A percentile compares a stretch with the other conserved stretches of the same genome.
phyloP scores from a whole-genome alignment of 2,113 vertebrate species.

The Tor tambroides region DNA sequence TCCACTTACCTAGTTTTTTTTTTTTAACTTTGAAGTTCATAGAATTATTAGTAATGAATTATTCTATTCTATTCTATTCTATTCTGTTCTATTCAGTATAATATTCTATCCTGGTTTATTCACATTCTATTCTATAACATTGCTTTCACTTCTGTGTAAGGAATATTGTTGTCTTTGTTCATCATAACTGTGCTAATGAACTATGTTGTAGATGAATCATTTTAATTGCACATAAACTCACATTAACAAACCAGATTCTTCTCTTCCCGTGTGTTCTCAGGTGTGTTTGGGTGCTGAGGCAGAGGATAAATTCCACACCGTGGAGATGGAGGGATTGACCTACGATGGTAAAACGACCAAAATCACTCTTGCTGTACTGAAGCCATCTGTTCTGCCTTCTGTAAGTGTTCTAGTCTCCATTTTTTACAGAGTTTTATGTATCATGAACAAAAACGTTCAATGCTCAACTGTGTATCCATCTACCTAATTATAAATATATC shows the following conservation, averaged over 20 bases:
- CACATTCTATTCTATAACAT: neutral
- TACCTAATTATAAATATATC: neutral
- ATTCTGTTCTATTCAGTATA: neutral
- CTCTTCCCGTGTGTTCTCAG: conserved; percentile 61
- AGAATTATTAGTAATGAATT: neutral
- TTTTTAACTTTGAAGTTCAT: neutral
- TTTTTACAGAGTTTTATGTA: no score
- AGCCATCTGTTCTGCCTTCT: conserved; percentile 77
- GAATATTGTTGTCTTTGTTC: neutral
- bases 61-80: neutral
- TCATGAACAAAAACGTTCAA: neutral
- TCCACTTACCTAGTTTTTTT: neutral
- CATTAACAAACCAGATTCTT: neutral
- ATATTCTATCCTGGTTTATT: neutral
- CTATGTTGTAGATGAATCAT: neutral
- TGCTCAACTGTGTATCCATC: neutral
- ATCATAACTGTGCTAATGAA: neutral
- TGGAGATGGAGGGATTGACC: conserved; percentile 78
- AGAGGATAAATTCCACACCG: conserved; percentile 78
- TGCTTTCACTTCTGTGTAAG: neutral
- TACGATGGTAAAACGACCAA: conserved; percentile 76
- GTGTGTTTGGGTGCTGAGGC: conserved; percentile 80
- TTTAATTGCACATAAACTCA: neutral
- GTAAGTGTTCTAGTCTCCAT: conserved; percentile 67
- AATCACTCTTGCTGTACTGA: conserved; percentile 77